phyloP scores from a whole-genome alignment of 2,113 vertebrate species.

The Scomber scombrus region DNA sequence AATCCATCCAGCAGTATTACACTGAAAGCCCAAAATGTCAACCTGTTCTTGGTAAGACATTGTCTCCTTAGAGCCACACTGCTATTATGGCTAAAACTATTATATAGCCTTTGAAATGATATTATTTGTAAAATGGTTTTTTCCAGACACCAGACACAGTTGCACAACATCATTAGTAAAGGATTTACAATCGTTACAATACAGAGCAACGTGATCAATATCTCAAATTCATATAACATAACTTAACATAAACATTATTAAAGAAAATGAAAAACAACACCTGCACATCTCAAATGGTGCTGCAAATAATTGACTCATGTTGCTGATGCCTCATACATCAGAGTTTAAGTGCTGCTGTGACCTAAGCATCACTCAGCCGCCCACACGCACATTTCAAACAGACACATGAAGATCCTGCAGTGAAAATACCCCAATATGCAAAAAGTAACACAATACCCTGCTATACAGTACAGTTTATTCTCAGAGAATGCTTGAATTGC shows the following conservation, averaged over 20 bases:
- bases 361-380: constrained; percentile 49
- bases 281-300: constrained; percentile 41
- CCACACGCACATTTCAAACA: constrained; percentile 5
- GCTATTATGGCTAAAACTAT: not conserved
- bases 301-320: constrained; percentile 66
- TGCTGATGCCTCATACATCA: constrained; percentile 55
- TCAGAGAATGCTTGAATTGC: constrained; percentile 20
- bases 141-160: not conserved
- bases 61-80: too few species aligned
- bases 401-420: constrained; percentile 39
- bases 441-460: constrained; percentile 3
- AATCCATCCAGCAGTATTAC: too few species aligned
- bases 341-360: constrained; percentile 57
- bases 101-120: not conserved
- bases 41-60: too few species aligned
- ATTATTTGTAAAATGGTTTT: not conserved
- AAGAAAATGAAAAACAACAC: constrained; percentile 36
- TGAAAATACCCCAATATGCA: constrained; percentile 12
- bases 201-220: not conserved
- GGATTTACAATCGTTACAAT: not conserved
- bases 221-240: not conserved
- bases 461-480: not conserved
- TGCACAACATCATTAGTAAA: not conserved
- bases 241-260: not conserved
- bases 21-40: too few species aligned